Percentiles rank a stretch among this genome's conserved stretches.
phyloP scores from a whole-genome alignment of 1,140 invertebrate species.

The Leucophenga varia region DNA sequence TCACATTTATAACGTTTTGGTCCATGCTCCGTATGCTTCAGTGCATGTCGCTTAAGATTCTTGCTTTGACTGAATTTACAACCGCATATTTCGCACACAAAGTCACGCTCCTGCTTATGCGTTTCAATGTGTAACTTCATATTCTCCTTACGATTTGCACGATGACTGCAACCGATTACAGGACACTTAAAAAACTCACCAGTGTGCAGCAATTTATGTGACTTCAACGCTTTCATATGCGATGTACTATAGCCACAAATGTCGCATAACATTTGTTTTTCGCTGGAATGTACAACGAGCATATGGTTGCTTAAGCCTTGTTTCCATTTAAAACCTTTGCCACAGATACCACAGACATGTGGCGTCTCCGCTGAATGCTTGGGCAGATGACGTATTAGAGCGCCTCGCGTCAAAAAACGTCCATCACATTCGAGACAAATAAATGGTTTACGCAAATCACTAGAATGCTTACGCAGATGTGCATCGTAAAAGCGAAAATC shows the following conservation, averaged over 20 bases:
- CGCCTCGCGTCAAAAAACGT: conserved; percentile 60
- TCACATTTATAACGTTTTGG: conserved; percentile 51
- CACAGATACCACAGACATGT: conserved; percentile 62
- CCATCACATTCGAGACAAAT: conserved; percentile 60
- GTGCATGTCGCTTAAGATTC: conserved; percentile 58
- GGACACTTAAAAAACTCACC: conserved; percentile 61
- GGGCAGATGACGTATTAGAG: conserved; percentile 60
- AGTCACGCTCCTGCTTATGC: conserved; percentile 61
- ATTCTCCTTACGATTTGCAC: conserved; percentile 59
- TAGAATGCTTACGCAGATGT: conserved; percentile 59
- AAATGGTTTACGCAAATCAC: conserved; percentile 58
- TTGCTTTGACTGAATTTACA: conserved; percentile 59
- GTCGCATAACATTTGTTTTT: conserved; percentile 65
- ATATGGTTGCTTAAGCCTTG: conserved; percentile 64
- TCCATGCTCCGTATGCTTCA: conserved; percentile 54
- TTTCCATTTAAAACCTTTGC: conserved; percentile 67
- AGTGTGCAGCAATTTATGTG: conserved; percentile 61
- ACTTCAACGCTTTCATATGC: conserved; percentile 63
- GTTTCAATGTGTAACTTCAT: conserved; percentile 60
- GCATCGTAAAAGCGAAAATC: conserved; percentile 54
- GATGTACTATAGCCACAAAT: conserved; percentile 64
- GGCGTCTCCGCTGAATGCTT: conserved; percentile 63
- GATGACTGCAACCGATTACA: conserved; percentile 58
- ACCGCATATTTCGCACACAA: conserved; percentile 60
- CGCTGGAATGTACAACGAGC: conserved; percentile 60